phyloP scores from a whole-genome alignment of 2,888 invertebrate species.

The Tupiocoris notatus region DNA sequence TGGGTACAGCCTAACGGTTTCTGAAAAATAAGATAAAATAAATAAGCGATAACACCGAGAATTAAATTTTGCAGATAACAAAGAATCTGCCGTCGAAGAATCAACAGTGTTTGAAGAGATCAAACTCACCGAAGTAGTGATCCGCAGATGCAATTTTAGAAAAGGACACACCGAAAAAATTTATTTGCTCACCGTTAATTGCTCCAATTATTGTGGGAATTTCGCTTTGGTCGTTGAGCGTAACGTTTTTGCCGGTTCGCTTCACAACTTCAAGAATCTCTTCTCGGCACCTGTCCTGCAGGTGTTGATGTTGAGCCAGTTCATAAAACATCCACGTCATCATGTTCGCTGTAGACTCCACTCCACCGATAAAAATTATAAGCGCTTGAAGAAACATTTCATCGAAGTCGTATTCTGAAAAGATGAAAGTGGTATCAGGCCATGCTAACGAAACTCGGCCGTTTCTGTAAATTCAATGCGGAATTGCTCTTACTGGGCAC shows the following conservation, averaged over 20 bases:
- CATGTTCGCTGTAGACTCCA: background rate
- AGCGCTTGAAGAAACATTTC: constrained; percentile 16
- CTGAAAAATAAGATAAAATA: background rate
- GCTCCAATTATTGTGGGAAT: background rate
- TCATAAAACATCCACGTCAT: constrained; percentile 23
- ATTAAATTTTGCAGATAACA: too few species aligned
- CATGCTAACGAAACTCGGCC: too few species aligned
- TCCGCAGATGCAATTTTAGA: too few species aligned
- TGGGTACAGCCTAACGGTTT: constrained; percentile 25
- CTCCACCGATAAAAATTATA: constrained; percentile 13
- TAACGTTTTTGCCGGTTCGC: background rate
- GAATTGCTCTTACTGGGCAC: constrained; percentile 15
- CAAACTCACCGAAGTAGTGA: too few species aligned
- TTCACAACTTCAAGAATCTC: background rate
- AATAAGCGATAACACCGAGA: too few species aligned
- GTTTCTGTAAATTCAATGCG: too few species aligned
- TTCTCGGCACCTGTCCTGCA: constrained; percentile 12
- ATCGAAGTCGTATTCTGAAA: constrained; percentile 19
- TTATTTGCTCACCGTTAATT: constrained; percentile 6
- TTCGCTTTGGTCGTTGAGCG: background rate
- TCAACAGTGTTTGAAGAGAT: too few species aligned
- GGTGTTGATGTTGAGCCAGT: background rate
- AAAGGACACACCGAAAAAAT: too few species aligned
- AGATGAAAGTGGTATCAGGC: too few species aligned
- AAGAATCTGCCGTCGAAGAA: too few species aligned